A percentile compares a stretch with the other conserved stretches of the same genome.
Conservation (phyloP, 2,113 vertebrate genomes). For the Tylochromis polylepis region DNA sequence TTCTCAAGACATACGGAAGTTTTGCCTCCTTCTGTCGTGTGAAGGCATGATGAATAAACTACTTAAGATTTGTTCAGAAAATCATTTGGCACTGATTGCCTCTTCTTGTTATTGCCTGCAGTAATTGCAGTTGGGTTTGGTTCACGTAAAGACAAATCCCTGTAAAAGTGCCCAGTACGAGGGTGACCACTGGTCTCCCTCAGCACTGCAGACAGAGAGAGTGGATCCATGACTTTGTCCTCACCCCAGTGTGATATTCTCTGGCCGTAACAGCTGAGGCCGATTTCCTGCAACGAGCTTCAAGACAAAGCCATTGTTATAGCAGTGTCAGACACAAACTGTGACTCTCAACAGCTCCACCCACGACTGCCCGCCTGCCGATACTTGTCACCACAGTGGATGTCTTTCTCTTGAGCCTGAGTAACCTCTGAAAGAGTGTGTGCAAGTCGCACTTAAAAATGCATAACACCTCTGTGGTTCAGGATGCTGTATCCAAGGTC, state of each 20-base stretch:
- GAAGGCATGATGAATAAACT: neutral
- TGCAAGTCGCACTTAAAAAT: neutral
- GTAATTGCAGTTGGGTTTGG: neutral
- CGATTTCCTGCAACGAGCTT: conserved; percentile 29
- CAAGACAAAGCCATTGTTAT: conserved; percentile 28
- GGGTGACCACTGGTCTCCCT: neutral
- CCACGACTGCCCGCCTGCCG: neutral
- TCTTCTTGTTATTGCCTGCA: neutral
- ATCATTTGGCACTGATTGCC: neutral
- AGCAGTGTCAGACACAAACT: conserved; percentile 18
- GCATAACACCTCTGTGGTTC: neutral
- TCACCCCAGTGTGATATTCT: conserved; percentile 15
- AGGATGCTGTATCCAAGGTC: neutral
- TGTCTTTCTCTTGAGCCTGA: neutral
- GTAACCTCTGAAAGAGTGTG: neutral
- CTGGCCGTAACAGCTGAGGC: neutral
- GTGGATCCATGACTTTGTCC: neutral
- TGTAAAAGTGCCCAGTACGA: neutral
- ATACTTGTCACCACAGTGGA: neutral
- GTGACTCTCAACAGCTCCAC: conserved; percentile 6
- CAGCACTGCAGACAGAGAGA: neutral
- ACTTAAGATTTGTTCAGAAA: neutral
- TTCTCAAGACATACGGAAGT: neutral
- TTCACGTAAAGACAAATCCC: neutral
- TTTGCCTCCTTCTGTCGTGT: neutral